Base-by-base conservation (phyloP, 2,113 vertebrate species). In the Toxotes chatareus region DNA sequence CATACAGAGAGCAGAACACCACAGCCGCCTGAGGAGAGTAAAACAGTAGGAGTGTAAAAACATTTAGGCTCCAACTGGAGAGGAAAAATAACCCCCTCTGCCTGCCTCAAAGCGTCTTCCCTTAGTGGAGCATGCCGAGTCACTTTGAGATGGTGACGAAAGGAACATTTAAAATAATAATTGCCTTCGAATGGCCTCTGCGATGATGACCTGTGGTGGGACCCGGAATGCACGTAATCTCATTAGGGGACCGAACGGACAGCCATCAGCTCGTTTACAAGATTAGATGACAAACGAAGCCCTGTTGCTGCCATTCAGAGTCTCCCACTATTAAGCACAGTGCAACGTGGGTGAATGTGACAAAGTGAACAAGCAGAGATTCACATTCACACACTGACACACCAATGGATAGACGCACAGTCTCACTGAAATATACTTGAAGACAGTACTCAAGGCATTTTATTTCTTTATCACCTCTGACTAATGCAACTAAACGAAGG, bases 201-300 rank as follows among this genome's bases (percentile, higher is more conserved):
- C 78, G 71, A 79, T 77, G 77, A 91, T 94, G 95, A 95, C 93
- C 95, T 85, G 86, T 83, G 92, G 93, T 92, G 94, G 88, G 93
- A 89, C 92, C 93, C 88, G 88, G 66, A 77, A 94, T 92, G 92
- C 92, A 89, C 90, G 92, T 96, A 96, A 96, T 96, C 95, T 96
- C 92, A 94, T 95, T 96, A 95, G 91, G 79, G 80, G 77, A 90
- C 91, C 62, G 46, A 83, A 93, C 83, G 86, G 88, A 91, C 92
- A 78, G 91, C 93, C 92, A 91, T 90, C 93, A 93, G 91, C 94
- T 95, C 91, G 92, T 95, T 96, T 93, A 94, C 88, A 86, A 92
- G 92, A 96, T 94, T 95, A 96, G 89, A 93, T 86, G 88, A 94
- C 93, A 96, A 92, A 87, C 40, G 85, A 94, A 80, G 88, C 90